phyloP scores from a whole-genome alignment of 2,797 vertebrate genomes.

The Emydoidea blandingii region DNA sequence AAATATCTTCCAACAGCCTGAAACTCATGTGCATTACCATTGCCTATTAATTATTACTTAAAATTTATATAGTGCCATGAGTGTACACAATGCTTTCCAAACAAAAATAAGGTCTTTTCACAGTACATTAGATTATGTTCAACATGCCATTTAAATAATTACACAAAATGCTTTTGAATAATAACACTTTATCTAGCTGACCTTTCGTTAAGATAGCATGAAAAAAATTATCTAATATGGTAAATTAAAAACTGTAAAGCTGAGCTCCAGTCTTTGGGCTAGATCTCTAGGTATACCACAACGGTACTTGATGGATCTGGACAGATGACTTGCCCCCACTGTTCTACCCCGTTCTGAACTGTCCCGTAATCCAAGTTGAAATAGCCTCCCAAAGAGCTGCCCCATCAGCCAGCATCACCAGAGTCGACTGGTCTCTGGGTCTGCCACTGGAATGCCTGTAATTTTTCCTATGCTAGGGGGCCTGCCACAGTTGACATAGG shows the following conservation, averaged over 20 bases:
- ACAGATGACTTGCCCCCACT: background rate
- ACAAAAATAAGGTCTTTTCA: background rate
- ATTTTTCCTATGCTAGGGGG: fast-evolving
- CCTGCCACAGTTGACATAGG: too few relatives aligned
- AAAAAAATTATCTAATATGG: fast-evolving
- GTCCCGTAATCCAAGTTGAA: background rate
- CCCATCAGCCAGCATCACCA: background rate
- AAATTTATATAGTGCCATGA: background rate
- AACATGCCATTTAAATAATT: background rate
- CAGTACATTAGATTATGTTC: fast-evolving
- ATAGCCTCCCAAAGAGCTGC: background rate
- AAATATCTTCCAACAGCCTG: fast-evolving
- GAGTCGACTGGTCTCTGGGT: fast-evolving
- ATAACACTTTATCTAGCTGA: background rate
- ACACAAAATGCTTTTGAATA: background rate
- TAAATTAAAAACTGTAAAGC: fast-evolving
- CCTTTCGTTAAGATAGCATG: fast-evolving
- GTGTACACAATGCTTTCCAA: background rate
- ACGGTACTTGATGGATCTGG: fast-evolving
- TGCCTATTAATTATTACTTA: background rate
- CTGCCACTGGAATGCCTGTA: background rate
- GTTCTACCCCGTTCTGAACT: background rate
- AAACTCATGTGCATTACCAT: background rate
- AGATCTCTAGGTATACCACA: background rate
- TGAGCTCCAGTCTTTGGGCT: fast-evolving